Base-by-base conservation (phyloP, 2,888 invertebrate species). In the Loripinus fragilis region DNA sequence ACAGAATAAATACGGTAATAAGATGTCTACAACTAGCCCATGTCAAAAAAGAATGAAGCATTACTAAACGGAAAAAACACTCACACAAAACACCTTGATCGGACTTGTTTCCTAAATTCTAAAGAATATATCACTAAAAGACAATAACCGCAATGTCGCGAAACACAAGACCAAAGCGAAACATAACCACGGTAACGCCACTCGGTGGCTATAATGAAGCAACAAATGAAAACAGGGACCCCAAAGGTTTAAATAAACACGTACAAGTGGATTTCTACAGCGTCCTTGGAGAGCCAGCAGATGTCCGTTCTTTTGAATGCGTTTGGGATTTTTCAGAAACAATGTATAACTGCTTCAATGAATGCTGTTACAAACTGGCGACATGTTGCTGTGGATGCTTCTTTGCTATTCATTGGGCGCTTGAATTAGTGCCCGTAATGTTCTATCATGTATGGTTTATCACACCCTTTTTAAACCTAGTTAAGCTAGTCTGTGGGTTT, bases 261-360 rank as follows among this genome's bases (percentile, higher is more conserved):
- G 8, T 83, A 0, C 33, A 38, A 10, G 17, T 50, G 17, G 76
- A 83, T 35, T 83, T 71, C 23, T 78, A 78, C 45, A 52, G 67
- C 38, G 76, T 80, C 0, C 38, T 83, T 17, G 83, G 68, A 7
- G 83, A 83, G 50, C 83, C 83, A 1, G 33, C 17, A 1, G 45
- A 50, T 1, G 48, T 68, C 0, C 69, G 55, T 10, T 76, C 83
- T 2, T 71, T 78, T 52, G 80, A 78, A 38, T 80, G 78, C 70
- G 42, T 74, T 7, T 83, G 83, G 83, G 80, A 80, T 48, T 76
- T 80, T 41, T 76, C 80, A 7, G 76, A 81, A 30, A 42, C 71
- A 0, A 48, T 55, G 20, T 83, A 69, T 41, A 76, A 74, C 38
- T 80, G 83, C 65, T 77, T 50, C 41, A 35, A 41, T 20, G 28